Base-by-base conservation (phyloP, 2,797 vertebrate species). In the Pangasius larnaudii region DNA sequence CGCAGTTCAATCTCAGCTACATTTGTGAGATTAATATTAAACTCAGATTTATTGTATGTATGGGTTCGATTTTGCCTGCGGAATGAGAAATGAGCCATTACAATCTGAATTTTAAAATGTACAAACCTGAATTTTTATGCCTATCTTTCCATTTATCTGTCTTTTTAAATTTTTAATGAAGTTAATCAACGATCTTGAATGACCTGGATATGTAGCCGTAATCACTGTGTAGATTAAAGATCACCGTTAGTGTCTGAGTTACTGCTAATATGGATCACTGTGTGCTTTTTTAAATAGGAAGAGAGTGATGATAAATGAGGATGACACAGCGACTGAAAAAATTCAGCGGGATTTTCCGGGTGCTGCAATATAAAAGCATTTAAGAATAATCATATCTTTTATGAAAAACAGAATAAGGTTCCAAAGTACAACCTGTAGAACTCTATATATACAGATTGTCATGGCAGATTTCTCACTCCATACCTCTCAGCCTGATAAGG, bases 391-490 rank as follows among this genome's bases (percentile, higher is more conserved):
- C 71, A 6, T 49, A n/a, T 49, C 24, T 75, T 46, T 75, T 49
- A 27, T 49, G 11, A n/a, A 49, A 49, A n/a, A 42, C 9, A n/a
- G 24, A 11, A 75, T n/a, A 75, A 1, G 27, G 0, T 46, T 49
- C 42, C 14, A 53, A 78, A 30, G 2, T 46, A 49, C 22, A 46
- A 46, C 39, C 39, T 74, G 39, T 13, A 74, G 69, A 72, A 42
- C 39, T 22, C 10, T 56, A 79, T 84, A 79, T 84, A n/a, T 53
- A n/a, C 46, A 53, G 27, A 79, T 79, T 49, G 61, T 81, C 79
- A 61, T 61, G 10, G 22, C 81, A 5, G 9, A 46, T 22, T 33
- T 83, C 14, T 39, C 11, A 3, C 13, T 22, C 8, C 10, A 5
- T 56, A 9, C 19, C 14, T 59, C 75, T 78, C 16, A 13, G 42